Percentiles rank a stretch among this genome's conserved stretches.
phyloP scores from a whole-genome alignment of 2,113 vertebrate genomes.

The Climacteris rufus region DNA sequence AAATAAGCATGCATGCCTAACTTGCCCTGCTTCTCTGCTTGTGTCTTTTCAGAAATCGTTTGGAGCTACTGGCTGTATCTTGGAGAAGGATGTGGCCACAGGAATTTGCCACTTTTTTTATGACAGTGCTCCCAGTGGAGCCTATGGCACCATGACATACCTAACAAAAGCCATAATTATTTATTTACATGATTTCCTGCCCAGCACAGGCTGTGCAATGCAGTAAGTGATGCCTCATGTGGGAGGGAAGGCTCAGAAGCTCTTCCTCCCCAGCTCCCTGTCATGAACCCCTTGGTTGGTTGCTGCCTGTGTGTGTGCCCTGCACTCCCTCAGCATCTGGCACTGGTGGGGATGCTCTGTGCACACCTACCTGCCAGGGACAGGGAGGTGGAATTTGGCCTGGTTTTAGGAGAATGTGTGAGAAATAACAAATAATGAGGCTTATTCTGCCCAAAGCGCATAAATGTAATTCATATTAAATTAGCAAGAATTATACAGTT shows the following conservation, averaged over 20 bases:
- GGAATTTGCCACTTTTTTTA: slow-evolving; percentile 96
- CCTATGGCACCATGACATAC: slow-evolving; percentile 97
- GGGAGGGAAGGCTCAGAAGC: background rate
- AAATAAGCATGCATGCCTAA: background rate
- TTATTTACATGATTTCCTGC: slow-evolving; percentile 90
- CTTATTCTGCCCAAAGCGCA: background rate
- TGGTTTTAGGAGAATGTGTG: background rate
- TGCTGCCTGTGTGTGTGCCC: background rate
- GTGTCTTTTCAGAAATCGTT: slow-evolving; percentile 79
- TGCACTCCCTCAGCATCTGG: background rate
- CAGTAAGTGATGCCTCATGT: slow-evolving; percentile 61
- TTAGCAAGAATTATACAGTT: slow-evolving; percentile 1
- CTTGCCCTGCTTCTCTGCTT: background rate
- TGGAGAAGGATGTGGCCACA: slow-evolving; percentile 87
- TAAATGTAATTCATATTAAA: slow-evolving; percentile 9
- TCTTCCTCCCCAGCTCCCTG: background rate
- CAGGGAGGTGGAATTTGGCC: background rate
- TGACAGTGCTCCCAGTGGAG: slow-evolving; percentile 94
- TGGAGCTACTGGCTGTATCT: slow-evolving; percentile 82
- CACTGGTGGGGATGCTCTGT: background rate
- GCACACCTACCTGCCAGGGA: background rate
- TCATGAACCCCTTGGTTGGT: background rate
- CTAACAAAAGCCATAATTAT: slow-evolving; percentile 88
- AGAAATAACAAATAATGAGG: background rate
- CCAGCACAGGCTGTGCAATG: slow-evolving; percentile 88